Evolutionary conservation across 2,797 vertebrate genomes (phyloP).

Genomic region (Scarus forsteni): DNA sequence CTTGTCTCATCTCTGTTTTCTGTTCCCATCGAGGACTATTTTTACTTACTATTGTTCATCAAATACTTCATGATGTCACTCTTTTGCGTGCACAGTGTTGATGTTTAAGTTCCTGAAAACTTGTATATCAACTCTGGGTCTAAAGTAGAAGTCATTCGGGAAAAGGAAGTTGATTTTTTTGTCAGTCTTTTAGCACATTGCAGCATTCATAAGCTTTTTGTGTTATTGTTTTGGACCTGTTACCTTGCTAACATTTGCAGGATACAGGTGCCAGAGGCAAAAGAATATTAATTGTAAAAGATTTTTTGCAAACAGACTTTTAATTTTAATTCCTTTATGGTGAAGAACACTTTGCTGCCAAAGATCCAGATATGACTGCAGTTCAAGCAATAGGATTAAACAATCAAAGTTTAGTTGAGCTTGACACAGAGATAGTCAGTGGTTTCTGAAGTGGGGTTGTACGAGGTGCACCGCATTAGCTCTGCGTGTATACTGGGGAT

Average conservation of each 20-base stretch:
- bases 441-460: too few species aligned
- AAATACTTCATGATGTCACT: background rate
- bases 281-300: background rate
- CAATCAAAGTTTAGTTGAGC: too few species aligned
- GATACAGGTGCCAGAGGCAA: background rate
- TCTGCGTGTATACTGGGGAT: too few species aligned
- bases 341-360: background rate
- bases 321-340: background rate
- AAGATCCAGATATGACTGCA: too few species aligned
- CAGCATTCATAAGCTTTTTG: background rate
- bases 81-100: background rate
- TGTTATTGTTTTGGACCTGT: background rate
- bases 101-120: background rate
- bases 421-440: too few species aligned
- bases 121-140: background rate
- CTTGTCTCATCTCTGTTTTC: conserved; percentile 19
- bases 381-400: too few species aligned
- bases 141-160: background rate
- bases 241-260: background rate
- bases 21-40: background rate
- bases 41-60: background rate
- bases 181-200: background rate
- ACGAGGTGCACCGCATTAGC: too few species aligned
- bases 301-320: background rate
- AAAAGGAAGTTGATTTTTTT: background rate